Evolutionary conservation across 92 coral and sea anemone species (phyloP).

Genomic region (Palythoa heliodiscus): DNA sequence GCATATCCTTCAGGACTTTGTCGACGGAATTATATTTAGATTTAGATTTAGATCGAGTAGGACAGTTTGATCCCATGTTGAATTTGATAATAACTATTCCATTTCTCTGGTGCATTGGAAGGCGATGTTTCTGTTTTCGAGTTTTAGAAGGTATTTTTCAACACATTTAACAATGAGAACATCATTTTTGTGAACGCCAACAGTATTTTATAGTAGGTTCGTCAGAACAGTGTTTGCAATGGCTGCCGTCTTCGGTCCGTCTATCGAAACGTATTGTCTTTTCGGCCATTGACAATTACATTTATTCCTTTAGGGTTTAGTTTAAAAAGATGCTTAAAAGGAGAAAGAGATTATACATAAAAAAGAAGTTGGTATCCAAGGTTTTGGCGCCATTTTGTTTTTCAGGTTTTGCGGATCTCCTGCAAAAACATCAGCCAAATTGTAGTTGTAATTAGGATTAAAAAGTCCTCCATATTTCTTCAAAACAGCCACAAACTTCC

Average conservation of each 20-base stretch:
- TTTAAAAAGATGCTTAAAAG: neutral
- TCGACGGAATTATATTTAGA: no score
- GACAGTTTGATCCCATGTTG: no score
- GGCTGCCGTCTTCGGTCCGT: constrained; percentile 11
- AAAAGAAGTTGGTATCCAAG: neutral
- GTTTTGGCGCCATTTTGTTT: neutral
- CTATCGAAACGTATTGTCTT: neutral
- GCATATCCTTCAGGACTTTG: no score
- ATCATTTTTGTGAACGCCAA: neutral
- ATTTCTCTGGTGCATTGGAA: no score
- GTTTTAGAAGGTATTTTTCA: neutral
- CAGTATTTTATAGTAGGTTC: neutral
- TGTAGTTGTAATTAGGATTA: neutral
- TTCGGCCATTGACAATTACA: neutral
- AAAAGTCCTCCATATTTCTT: neutral
- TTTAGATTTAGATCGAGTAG: no score
- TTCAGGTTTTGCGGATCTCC: no score
- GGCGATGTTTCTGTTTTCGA: constrained; percentile 1
- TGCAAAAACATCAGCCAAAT: neutral
- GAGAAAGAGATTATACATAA: neutral
- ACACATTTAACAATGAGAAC: constrained; percentile 8
- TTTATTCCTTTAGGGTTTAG: neutral
- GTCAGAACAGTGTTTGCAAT: neutral
- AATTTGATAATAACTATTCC: no score
- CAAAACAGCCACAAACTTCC: neutral